Base-by-base conservation (phyloP, 2,888 invertebrate genomes). In the Perizoma affinitatum region DNA sequence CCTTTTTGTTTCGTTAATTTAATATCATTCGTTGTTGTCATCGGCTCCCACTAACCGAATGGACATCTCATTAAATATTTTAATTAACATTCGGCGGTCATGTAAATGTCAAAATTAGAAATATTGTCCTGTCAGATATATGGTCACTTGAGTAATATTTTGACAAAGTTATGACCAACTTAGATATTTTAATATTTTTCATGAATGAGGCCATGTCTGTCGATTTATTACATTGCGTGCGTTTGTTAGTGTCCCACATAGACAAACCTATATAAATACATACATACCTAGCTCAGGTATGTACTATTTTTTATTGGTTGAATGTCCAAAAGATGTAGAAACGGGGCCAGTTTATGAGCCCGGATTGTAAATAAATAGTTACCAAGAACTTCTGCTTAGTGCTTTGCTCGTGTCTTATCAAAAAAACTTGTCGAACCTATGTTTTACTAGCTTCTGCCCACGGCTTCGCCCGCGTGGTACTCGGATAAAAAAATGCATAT, bases 1-100 rank as follows among this genome's bases (percentile, higher is more conserved):
- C 90, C 84, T 78, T 75, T 77, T 80, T 77, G 78, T 81, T 70
- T 78, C 73, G 79, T 84, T 87, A 88, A 88, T 88, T 86, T 86
- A 82, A 85, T 86, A 83, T 83, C 84, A 90, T 91, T 90, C 87
- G 86, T 90, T 79, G 77, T 73, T 87, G 91, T 90, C 90, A 85
- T 82, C 86, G 79, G 79, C 78, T 79, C 77, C 82, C 79, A 81
- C 83, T 78, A 81, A 83, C 82, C 73, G 78, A 83, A 79, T 79
- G 77, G 75, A 78, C 78, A 79, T 80, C 85, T 87, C 88, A 90
- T 90, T 90, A 88, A 87, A 84, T 90, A 90, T 89, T 90, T 88
- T 90, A 90, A 90, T 90, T 88, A 87, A 84, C 85, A 85, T 87
- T 87, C 83, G 78, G 80, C 78, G 79, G 70, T 72, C 80, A 80